phyloP scores from a whole-genome alignment of 2,113 vertebrate species.

The Laticauda laticaudata region DNA sequence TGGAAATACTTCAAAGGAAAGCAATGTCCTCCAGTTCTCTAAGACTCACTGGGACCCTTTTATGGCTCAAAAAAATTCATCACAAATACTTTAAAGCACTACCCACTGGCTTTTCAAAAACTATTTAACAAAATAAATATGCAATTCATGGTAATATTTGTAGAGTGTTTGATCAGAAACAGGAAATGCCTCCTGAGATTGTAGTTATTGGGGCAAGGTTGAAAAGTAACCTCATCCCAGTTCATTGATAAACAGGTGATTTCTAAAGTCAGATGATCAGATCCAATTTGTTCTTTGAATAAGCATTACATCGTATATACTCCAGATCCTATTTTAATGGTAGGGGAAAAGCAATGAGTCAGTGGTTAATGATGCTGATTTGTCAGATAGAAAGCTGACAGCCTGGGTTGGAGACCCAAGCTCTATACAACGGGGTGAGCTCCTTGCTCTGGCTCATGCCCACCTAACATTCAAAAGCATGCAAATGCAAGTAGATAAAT shows the following conservation, averaged over 20 bases:
- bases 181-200: background rate
- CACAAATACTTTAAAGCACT: too few relatives aligned
- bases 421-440: background rate
- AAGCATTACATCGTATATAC: background rate
- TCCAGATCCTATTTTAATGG: background rate
- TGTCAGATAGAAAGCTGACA: background rate
- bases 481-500: background rate
- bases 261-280: background rate
- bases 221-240: background rate
- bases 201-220: background rate
- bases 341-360: too few relatives aligned
- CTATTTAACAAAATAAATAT: too few relatives aligned
- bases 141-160: too few relatives aligned
- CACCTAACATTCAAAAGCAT: background rate
- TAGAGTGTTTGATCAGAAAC: background rate
- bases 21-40: too few relatives aligned
- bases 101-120: too few relatives aligned
- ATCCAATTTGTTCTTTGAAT: background rate
- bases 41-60: too few relatives aligned
- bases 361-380: background rate
- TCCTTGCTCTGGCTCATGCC: background rate
- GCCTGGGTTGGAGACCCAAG: background rate
- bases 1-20: too few relatives aligned
- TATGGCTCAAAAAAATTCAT: too few relatives aligned
- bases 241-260: background rate